Evolutionary conservation across 2,113 vertebrate genomes (phyloP).

Genomic region (Xerus inauris): DNA sequence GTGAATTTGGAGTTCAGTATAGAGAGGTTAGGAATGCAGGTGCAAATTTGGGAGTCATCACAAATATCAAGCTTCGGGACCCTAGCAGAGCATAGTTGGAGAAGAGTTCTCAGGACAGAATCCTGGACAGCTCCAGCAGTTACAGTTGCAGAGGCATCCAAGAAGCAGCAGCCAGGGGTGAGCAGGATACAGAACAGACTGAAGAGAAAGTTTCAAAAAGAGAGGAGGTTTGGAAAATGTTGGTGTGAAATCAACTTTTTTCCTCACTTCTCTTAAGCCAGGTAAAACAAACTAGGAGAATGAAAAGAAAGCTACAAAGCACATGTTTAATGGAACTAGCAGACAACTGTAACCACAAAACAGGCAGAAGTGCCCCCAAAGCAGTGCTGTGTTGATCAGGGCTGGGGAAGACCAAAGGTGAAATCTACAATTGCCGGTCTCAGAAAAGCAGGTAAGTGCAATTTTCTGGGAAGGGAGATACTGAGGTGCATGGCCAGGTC

Average conservation of each 20-base stretch:
- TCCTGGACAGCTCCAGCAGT: not conserved
- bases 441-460: not conserved
- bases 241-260: not conserved
- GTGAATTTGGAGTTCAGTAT: not conserved
- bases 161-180: not conserved
- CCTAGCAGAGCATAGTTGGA: not conserved
- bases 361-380: not conserved
- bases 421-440: not conserved
- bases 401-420: not conserved
- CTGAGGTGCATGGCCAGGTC: fast-evolving
- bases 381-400: not conserved
- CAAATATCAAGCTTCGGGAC: not conserved
- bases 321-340: not conserved
- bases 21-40: not conserved
- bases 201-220: not conserved
- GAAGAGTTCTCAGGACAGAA: not conserved
- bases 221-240: not conserved
- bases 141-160: too few relatives aligned
- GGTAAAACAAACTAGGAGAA: not conserved
- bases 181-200: not conserved
- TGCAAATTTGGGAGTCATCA: not conserved
- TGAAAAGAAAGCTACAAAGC: not conserved
- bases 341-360: not conserved
- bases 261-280: not conserved
- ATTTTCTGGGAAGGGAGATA: fast-evolving